Conservation (phyloP, 2,797 vertebrate genomes). For the Moxostoma hubbsi region DNA sequence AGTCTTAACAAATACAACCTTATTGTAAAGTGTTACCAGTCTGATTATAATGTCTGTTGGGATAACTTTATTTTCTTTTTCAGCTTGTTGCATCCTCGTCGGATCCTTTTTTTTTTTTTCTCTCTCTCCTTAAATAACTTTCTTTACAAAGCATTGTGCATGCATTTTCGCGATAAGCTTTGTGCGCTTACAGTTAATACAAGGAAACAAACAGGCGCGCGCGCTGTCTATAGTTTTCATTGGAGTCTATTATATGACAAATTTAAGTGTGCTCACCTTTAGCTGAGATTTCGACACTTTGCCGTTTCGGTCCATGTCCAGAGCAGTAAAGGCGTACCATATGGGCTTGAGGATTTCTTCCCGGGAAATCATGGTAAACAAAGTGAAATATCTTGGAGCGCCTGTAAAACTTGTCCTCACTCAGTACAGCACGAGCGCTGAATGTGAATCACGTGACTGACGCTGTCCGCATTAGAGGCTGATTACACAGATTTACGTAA, state of each 20-base stretch:
- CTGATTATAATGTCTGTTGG: too few species aligned
- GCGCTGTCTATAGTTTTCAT: not conserved
- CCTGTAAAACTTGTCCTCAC: not conserved
- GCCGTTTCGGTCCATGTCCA: conserved; percentile 89
- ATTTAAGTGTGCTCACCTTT: conserved; percentile 79
- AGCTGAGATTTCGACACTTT: conserved; percentile 96
- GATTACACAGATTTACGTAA: not conserved
- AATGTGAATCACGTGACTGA: conserved; percentile 26
- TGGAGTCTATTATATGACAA: not conserved
- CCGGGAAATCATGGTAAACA: conserved; percentile 74
- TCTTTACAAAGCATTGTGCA: too few species aligned
- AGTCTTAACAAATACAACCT: too few species aligned
- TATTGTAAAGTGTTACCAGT: too few species aligned
- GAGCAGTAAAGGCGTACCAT: conserved; percentile 92
- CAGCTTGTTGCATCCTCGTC: too few species aligned
- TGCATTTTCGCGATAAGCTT: too few species aligned
- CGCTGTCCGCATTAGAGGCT: not conserved
- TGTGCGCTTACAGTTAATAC: not conserved
- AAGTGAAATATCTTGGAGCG: not conserved
- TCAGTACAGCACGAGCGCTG: not conserved
- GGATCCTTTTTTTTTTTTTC: too few species aligned
- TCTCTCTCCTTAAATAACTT: too few species aligned
- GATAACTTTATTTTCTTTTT: too few species aligned
- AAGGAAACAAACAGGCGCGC: conserved; percentile 18
- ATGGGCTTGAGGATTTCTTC: conserved; percentile 90